Evolutionary conservation across 2,888 invertebrate species (phyloP).

Genomic region (Bursaphelenchus okinawaensis): DNA sequence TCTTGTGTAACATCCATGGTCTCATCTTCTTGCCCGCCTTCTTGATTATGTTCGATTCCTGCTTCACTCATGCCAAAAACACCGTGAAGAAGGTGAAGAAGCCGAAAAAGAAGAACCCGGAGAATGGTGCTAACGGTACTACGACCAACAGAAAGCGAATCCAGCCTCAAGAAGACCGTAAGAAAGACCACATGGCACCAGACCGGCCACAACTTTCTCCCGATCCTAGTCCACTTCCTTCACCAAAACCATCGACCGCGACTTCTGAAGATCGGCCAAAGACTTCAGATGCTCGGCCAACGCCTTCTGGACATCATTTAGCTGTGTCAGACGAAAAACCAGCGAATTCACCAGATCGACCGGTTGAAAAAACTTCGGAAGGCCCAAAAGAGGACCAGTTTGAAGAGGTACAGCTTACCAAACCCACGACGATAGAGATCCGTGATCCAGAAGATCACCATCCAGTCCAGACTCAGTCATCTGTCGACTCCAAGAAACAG

Average conservation of each 20-base stretch:
- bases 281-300: not conserved
- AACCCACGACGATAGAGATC: not conserved
- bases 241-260: not conserved
- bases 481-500: not conserved
- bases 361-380: not conserved
- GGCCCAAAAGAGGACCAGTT: too few species aligned
- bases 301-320: too few species aligned
- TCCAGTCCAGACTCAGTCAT: not conserved
- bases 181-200: not conserved
- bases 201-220: slow-evolving; percentile 8
- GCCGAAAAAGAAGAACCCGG: not conserved
- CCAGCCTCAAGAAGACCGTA: not conserved
- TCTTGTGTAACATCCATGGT: slow-evolving; percentile 52
- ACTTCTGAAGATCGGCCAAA: not conserved
- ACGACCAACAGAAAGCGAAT: not conserved
- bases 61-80: slow-evolving; percentile 17
- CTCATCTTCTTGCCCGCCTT: slow-evolving; percentile 51
- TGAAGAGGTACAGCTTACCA: not conserved
- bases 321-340: too few species aligned
- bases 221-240: not conserved
- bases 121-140: not conserved
- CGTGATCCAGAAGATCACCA: not conserved
- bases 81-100: not conserved
- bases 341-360: too few species aligned
- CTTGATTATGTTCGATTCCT: slow-evolving; percentile 34